Evolutionary conservation across 2,888 invertebrate species (phyloP), one percentile per base, ranked within the genome.

Genomic region (Lypha dubia): DNA sequence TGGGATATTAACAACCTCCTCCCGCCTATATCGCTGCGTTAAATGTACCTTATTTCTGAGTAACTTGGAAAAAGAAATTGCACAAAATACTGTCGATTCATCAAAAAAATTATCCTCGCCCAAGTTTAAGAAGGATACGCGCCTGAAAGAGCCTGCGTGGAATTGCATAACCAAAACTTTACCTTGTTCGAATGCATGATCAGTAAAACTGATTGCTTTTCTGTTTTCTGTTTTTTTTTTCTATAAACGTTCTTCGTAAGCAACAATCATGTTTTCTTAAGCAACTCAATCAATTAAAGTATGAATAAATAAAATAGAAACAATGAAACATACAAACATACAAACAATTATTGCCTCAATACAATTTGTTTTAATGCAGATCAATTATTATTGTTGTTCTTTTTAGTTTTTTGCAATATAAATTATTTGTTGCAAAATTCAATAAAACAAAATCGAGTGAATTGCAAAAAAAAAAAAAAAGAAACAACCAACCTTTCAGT

Each of bases 201-300:
- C 24, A 22, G 13, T 3, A 24, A 35, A 53, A 15, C 35, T 38
- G 28, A 46, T 44, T 5, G 53, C 7, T 67, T 24, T 58, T 60
- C 28, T 53, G 0, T n/a, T n/a, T 28, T 7, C 6, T 51, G 9
- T 32, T 32, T 0, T 13, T 51, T 38, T 4, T n/a, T 28, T 17
- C 8, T 11, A 28, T 20, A 49, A 58, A 60, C 8, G 8, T 24
- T 44, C 9, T 63, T 46, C 1, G n/a, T 60, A 35, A 67, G 56
- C 44, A 80, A 71, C 44, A 71, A 67, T 76, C 71, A 71, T 71
- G 75, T 79, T 53, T 60, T 51, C 65, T 84, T 71, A 38, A 60
- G 79, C 79, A 80, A 84, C 67, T 84, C 80, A 84, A 84, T 80
- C 76, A 80, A 56, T 67, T 80, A 65, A 24, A 71, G 9, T 67